Evolutionary conservation across 1,140 invertebrate genomes (phyloP).

Genomic region (Mizuhopecten yessoensis): DNA sequence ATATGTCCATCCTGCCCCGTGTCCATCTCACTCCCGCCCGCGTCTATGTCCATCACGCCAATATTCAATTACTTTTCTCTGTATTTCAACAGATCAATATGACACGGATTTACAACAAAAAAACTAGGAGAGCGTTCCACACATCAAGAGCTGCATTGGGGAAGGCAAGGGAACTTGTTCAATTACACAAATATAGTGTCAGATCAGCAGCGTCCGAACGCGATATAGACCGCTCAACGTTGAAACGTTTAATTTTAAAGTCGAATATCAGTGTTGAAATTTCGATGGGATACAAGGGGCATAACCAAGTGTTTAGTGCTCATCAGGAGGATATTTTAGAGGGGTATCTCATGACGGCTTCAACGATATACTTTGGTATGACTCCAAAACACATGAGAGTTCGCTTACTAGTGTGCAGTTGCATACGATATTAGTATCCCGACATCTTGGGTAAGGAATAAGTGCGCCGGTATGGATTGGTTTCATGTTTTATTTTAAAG

Average conservation of each 20-base stretch:
- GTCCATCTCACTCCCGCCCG: no score
- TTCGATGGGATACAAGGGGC: not conserved
- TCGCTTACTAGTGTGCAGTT: slow-evolving; percentile 55
- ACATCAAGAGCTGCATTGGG: no score
- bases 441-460: slow-evolving; percentile 46
- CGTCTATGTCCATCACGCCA: no score
- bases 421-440: slow-evolving; percentile 53
- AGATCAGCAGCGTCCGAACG: not conserved
- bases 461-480: slow-evolving; percentile 50
- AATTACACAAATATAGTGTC: no score
- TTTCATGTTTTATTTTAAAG: slow-evolving; percentile 54
- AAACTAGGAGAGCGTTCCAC: no score
- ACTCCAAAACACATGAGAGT: slow-evolving; percentile 42
- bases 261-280: not conserved
- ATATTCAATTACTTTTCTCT: no score
- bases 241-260: not conserved
- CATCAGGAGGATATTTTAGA: slow-evolving; percentile 44
- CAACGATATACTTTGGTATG: slow-evolving; percentile 53
- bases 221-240: not conserved
- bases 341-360: slow-evolving; percentile 43
- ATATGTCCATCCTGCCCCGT: no score
- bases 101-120: no score
- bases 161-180: no score
- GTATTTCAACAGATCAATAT: no score
- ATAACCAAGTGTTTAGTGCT: not conserved